phyloP scores from a whole-genome alignment of 2,113 vertebrate genomes.

The Chionodraco myersi region DNA sequence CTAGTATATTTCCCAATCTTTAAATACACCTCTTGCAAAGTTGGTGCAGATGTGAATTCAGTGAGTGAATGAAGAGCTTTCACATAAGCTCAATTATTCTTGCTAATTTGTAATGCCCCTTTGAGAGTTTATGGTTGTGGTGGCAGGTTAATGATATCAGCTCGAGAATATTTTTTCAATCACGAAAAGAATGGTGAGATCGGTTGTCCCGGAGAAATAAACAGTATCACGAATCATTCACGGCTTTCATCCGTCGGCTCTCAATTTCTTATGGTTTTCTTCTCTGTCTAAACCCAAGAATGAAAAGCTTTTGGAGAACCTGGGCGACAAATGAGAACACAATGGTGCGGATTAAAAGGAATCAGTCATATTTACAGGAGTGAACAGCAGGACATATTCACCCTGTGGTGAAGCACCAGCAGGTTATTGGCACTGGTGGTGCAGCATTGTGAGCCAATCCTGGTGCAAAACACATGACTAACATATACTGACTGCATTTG shows the following conservation, averaged over 20 bases:
- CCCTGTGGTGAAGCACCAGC: slow-evolving; percentile 40
- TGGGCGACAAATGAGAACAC: slow-evolving; percentile 25
- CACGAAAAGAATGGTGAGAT: slow-evolving; percentile 70
- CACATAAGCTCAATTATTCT: slow-evolving; percentile 49
- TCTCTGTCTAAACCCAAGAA: slow-evolving; percentile 25
- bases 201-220: slow-evolving; percentile 58
- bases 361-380: slow-evolving; percentile 63
- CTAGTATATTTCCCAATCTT: slow-evolving; percentile 6
- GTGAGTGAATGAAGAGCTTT: slow-evolving; percentile 26
- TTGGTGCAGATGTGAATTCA: slow-evolving; percentile 26
- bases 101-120: slow-evolving; percentile 55
- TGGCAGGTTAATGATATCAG: slow-evolving; percentile 75
- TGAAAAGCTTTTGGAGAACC: slow-evolving; percentile 40
- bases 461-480: background rate
- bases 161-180: slow-evolving; percentile 74
- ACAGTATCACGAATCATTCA: slow-evolving; percentile 23
- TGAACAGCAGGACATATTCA: slow-evolving; percentile 57
- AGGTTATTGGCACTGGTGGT: slow-evolving; percentile 44
- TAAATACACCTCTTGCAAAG: background rate
- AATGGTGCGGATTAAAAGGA: slow-evolving; percentile 52
- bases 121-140: slow-evolving; percentile 70
- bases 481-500: slow-evolving; percentile 14
- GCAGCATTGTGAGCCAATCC: slow-evolving; percentile 4
- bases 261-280: slow-evolving; percentile 8
- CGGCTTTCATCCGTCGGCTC: background rate